These are phyloP conservation scores for Uloborus diversus DNA, from an alignment of 1,140 invertebrate genomes.

Conservation along the genomic window DNA sequence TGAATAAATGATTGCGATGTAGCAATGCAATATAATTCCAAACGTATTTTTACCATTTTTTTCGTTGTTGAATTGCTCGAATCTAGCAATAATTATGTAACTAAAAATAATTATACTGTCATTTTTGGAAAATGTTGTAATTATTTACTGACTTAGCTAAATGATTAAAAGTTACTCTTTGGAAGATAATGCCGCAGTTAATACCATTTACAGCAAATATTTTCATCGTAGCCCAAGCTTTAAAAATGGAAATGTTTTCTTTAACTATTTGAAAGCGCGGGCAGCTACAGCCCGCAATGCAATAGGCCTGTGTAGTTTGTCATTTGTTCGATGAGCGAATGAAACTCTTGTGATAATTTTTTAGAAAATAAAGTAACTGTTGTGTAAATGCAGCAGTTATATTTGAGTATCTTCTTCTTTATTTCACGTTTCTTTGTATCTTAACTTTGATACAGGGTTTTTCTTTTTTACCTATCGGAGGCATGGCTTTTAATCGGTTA, in stretches of 20 bases:
- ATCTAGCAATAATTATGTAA: too few species aligned
- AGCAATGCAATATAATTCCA: too few species aligned
- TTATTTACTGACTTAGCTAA: too few species aligned
- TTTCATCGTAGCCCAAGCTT: background rate
- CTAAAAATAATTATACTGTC: background rate
- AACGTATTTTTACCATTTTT: too few species aligned
- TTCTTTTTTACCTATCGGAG: too few species aligned
- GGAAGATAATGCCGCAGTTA: too few species aligned
- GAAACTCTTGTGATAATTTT: conserved; percentile 47
- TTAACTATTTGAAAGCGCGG: background rate
- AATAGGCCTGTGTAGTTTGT: conserved; percentile 19
- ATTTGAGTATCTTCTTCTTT: conserved; percentile 11
- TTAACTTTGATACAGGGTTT: too few species aligned
- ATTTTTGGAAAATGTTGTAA: background rate
- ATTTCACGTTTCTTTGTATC: background rate
- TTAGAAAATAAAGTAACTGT: conserved; percentile 23
- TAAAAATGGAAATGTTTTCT: background rate
- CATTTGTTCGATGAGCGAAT: background rate
- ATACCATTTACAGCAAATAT: background rate
- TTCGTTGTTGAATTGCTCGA: too few species aligned
- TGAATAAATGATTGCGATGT: too few species aligned
- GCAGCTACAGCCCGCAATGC: background rate
- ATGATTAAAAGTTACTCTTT: too few species aligned
- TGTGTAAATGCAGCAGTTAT: background rate
- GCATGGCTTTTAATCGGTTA: too few species aligned